Evolutionary conservation across 2,888 invertebrate species (phyloP).

Genomic region (Drosophila buzzatii): DNA sequence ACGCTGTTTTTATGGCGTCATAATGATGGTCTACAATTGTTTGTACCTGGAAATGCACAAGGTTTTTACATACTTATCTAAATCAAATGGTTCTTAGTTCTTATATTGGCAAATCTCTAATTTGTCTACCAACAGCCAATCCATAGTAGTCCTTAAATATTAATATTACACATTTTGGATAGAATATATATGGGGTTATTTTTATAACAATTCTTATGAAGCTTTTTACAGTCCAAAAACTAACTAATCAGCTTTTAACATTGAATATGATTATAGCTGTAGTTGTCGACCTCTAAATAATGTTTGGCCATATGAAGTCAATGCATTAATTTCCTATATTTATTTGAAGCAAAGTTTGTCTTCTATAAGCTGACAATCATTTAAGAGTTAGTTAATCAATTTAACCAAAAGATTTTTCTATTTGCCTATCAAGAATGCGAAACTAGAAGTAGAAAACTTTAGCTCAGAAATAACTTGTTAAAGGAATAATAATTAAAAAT

Average conservation of each 20-base stretch:
- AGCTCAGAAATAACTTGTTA: no score
- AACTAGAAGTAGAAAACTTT: background rate
- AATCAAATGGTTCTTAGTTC: constrained; percentile 4
- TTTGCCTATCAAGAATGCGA: background rate
- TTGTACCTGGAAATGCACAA: constrained; percentile 90
- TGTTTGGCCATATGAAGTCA: background rate
- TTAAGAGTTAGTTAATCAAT: no score
- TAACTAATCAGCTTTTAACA: no score
- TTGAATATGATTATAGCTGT: no score
- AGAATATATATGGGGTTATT: background rate
- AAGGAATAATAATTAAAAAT: no score
- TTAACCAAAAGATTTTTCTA: background rate
- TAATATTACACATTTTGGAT: background rate
- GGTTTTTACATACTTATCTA: constrained; percentile 55
- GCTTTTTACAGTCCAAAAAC: no score
- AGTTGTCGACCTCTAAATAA: background rate
- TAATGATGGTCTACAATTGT: constrained; percentile 96
- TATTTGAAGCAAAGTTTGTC: background rate
- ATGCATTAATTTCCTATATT: background rate
- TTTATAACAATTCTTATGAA: background rate
- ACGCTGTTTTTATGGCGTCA: constrained; percentile 91
- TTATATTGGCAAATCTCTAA: constrained; percentile 8
- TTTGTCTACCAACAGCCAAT: background rate
- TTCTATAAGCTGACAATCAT: background rate
- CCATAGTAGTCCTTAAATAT: background rate